Percentiles rank a stretch among this genome's conserved stretches.
phyloP scores from a whole-genome alignment of 2,113 vertebrate genomes.

The Apodemus sylvaticus region DNA sequence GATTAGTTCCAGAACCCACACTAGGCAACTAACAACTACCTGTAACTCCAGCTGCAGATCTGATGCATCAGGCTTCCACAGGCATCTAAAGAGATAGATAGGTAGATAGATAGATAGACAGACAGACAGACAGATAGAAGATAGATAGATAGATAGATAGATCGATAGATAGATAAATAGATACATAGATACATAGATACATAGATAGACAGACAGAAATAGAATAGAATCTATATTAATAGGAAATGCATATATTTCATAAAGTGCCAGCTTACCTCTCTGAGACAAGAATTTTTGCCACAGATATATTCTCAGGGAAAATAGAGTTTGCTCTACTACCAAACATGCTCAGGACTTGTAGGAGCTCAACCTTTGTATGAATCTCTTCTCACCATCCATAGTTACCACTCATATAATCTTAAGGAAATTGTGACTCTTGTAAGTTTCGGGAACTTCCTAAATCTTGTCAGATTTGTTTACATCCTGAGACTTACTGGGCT shows the following conservation, averaged over 20 bases:
- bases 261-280: neutral
- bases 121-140: no score
- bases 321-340: neutral
- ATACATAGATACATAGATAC: no score
- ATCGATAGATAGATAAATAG: no score
- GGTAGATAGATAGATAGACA: no score
- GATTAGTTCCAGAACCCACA: neutral
- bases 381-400: neutral
- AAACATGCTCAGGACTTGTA: neutral
- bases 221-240: no score
- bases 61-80: neutral
- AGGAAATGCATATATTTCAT: neutral
- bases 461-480: neutral
- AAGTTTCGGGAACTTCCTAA: neutral
- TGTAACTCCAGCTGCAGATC: neutral
- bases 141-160: no score
- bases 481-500: neutral
- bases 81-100: neutral
- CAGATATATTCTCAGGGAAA: neutral
- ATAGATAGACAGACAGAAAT: no score
- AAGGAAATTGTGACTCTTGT: neutral
- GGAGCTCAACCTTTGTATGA: neutral
- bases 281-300: neutral
- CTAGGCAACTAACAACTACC: neutral
- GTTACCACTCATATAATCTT: neutral